Evolutionary conservation across 2,113 vertebrate genomes (phyloP), one percentile per base, ranked within the genome.

Genomic region (Columbina picui): DNA sequence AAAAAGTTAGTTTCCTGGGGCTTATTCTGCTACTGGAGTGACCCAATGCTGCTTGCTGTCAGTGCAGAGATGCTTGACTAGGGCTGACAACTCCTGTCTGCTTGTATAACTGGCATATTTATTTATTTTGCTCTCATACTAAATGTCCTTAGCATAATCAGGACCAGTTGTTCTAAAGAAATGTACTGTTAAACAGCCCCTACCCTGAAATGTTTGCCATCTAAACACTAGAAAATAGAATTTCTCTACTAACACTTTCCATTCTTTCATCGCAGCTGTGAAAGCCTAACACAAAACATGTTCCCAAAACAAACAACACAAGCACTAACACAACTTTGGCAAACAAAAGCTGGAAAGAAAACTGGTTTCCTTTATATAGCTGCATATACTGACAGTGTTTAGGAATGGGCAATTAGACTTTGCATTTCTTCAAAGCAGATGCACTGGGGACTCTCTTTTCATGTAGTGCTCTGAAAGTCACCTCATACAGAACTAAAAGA

Each of bases 231-330:
- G n/a, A 94, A 90, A 90, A 91, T 16, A 94, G 41, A 92, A 73
- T 84, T 90, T 95, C 55, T 94, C 76, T n/a, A 55, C 70, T 87
- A 83, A 82, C 45, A n/a, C 70, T 94, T 95, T 96, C 92, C 85
- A 85, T 95, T 84, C 91, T 92, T 89, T 93, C 79, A 87, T 91
- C 64, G 60, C 86, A 91, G 91, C 84, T 96, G 87, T 19, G 23
- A 95, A 93, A n/a, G 64, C 39, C 79, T 95, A 96, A 95, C 49
- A 93, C 29, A 95, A 97, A 96, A 95, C 87, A 95, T 41, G 30
- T 50, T 91, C 76, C 68, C 81, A 95, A 83, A 93, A 90, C 39
- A 93, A 96, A 95, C 89, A 96, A 79, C 60, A 89, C 43, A 84
- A 96, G 59, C 47, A 94, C 52, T 82, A 96, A 93, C 90, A 94